Percentiles rank a stretch among this genome's conserved stretches.
Conservation (phyloP, 2,113 vertebrate genomes). For the Amblyornis subalaris region DNA sequence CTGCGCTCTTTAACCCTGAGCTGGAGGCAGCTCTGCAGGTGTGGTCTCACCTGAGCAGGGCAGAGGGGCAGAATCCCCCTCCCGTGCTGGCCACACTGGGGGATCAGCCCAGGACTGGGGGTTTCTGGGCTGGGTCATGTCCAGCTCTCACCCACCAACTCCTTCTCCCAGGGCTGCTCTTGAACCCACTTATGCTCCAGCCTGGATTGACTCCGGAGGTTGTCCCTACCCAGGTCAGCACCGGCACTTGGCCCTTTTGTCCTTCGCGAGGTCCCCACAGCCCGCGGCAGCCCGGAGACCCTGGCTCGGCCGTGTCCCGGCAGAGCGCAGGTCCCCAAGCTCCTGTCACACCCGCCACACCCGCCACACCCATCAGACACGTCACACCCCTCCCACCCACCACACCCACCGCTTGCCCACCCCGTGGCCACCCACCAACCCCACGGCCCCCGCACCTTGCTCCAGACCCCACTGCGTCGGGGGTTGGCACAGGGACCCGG, state of each 20-base stretch:
- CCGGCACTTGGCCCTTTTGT: not conserved
- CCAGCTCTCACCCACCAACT: not conserved
- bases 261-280: rapidly evolving
- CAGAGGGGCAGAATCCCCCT: not conserved
- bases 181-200: rapidly evolving
- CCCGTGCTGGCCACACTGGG: not conserved
- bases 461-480: rapidly evolving
- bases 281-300: not conserved
- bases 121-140: not conserved
- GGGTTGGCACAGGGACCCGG: not conserved
- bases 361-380: not conserved
- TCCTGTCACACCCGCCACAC: not conserved
- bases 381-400: not conserved
- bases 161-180: not conserved
- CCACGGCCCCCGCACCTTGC: rapidly evolving
- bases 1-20: not conserved
- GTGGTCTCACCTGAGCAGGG: not conserved
- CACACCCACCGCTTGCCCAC: not conserved
- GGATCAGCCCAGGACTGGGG: too few species aligned
- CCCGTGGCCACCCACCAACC: not conserved
- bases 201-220: not conserved
- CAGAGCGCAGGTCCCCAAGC: not conserved
- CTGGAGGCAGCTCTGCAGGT: not conserved
- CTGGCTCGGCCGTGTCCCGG: rapidly evolving
- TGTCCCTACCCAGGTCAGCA: not conserved